Evolutionary conservation across 2,113 vertebrate species (phyloP), one percentile per base, ranked within the genome.

Genomic region (Gnathochromis pfefferi): DNA sequence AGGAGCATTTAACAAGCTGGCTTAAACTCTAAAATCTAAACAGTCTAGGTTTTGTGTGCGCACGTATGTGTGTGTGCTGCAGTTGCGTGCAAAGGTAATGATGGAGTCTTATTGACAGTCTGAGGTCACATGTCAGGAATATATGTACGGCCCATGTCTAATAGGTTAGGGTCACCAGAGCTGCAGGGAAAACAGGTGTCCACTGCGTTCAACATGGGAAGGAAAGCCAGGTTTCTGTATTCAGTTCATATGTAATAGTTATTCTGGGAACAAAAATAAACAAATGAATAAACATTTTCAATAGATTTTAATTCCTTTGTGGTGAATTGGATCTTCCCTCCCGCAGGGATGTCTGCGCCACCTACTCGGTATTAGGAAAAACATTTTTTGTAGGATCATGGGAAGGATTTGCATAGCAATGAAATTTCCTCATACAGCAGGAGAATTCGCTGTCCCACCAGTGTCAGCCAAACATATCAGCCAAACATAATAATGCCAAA

Each of bases 1-100:
- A 79, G 87, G 68, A 79, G 3, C 9, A 7, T 91, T 93, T 93
- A 92, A 95, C 91, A 88, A 93, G 90, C 85, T 55, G 3, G 81
- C 28, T 81, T 85, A 45, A 80, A 92, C 86, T 86, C 78, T 68
- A 13, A 68, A 82, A 17, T 87, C 63, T 68, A 68, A 75, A 83
- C 73, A n/a, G 12, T 55, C 10, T 17, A 38, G 19, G 9, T 5
- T 28, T 82, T 31, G 38, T 84, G 68, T 47, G 5, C 81, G 2
- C 9, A 55, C 16, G 28, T 33, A 17, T 55, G n/a, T 42, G 3
- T 55, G 65, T 83, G 75, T 45, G 68, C 73, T 83, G 23, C 17
- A 55, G 10, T 58, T 23, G 26, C 28, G 23, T 40, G 26, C 28
- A 42, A 47, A 80, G 80, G 79, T 86, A 90, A 87, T 83, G 85